These are phyloP conservation scores for Opisthocomus hoazin DNA, from an alignment of 2,113 vertebrate species.

Conservation along the genomic window DNA sequence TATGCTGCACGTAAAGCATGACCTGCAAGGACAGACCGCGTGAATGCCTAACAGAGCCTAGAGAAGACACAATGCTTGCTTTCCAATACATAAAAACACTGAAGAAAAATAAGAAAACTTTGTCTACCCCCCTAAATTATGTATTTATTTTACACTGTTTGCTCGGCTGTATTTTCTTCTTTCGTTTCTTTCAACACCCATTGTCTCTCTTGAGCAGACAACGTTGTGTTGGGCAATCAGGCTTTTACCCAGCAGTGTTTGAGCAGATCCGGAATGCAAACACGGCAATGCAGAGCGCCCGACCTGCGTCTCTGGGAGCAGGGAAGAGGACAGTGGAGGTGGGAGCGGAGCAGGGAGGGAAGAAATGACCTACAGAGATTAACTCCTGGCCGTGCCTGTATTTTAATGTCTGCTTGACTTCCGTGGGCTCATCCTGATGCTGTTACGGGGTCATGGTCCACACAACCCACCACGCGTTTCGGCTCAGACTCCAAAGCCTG, in stretches of 20 bases:
- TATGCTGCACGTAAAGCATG: accelerated
- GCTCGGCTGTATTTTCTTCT: background rate
- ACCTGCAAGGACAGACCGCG: background rate
- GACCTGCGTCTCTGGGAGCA: background rate
- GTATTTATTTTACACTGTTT: background rate
- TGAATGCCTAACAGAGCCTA: accelerated
- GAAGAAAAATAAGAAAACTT: background rate
- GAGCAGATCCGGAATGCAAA: background rate
- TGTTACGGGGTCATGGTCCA: accelerated
- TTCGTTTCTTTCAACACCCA: background rate
- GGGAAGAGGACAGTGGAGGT: no score
- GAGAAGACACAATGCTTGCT: background rate
- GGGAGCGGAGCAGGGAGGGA: no score
- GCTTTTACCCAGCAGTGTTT: accelerated
- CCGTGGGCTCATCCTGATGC: no score
- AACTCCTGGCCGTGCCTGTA: accelerated
- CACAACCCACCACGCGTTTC: background rate
- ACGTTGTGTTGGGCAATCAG: background rate
- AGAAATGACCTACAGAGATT: accelerated
- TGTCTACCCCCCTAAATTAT: background rate
- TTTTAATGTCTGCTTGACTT: background rate
- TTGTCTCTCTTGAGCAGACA: background rate
- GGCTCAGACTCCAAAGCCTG: background rate
- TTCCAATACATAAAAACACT: no score
- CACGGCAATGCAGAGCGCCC: accelerated